Percentiles rank a stretch among this genome's conserved stretches.
Evolutionary conservation across 2,888 invertebrate species (phyloP).

Genomic region (Invenusta paracnida): DNA sequence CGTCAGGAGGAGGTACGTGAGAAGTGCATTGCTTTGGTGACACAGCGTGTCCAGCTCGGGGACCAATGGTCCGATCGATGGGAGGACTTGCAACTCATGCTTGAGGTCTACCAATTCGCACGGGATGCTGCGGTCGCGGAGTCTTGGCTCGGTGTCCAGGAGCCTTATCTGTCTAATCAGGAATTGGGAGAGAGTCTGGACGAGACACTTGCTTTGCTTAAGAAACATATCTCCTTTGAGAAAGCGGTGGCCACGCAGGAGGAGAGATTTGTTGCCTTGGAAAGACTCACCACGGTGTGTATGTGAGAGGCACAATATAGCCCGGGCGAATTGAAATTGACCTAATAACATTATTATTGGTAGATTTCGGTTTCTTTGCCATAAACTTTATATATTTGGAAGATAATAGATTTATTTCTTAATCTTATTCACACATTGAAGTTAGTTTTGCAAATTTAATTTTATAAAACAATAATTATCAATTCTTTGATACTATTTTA

Average conservation of each 20-base stretch:
- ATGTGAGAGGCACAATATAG: too few relatives aligned
- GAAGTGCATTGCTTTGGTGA: constrained; percentile 65
- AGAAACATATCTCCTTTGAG: constrained; percentile 99
- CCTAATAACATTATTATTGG: background rate
- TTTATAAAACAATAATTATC: too few relatives aligned
- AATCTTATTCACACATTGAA: too few relatives aligned
- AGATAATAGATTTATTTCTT: too few relatives aligned
- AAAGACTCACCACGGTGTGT: constrained; percentile 80
- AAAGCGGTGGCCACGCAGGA: constrained; percentile 98
- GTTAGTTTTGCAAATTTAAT: too few relatives aligned
- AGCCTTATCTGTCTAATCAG: constrained; percentile 91
- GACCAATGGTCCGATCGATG: constrained; percentile 98
- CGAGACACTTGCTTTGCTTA: constrained; percentile 73
- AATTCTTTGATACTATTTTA: too few relatives aligned
- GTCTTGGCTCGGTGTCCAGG: constrained; percentile 96
- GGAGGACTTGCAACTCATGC: constrained; percentile 90
- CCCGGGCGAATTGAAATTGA: background rate
- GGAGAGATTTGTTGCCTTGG: constrained; percentile 93
- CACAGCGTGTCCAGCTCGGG: constrained; percentile 74
- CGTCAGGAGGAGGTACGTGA: constrained; percentile 80
- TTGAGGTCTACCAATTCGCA: constrained; percentile 98
- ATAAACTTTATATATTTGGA: too few relatives aligned
- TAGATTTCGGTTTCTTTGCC: too few relatives aligned
- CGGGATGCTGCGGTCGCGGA: constrained; percentile 98
- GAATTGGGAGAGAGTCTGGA: constrained; percentile 70